Base-by-base conservation (phyloP, 2,797 vertebrate genomes). In the Cygnus olor region DNA sequence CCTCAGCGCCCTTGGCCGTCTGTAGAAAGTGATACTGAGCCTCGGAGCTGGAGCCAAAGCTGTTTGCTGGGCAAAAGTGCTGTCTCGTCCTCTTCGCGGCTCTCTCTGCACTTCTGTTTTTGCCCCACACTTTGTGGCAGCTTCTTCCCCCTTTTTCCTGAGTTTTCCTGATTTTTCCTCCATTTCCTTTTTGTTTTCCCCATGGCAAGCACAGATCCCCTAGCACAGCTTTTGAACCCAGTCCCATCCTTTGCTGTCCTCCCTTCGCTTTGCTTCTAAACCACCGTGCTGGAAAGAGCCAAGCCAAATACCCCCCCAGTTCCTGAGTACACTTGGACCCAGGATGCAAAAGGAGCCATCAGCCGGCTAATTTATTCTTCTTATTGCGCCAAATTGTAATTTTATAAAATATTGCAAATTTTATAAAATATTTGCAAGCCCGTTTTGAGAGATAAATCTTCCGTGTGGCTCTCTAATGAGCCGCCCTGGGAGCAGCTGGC, bases 341-440 rank as follows among this genome's bases (percentile, higher is more conserved):
- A 32, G 60, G 49, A 36, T 60, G 93, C 81, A 83, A 93, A 94
- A 96, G 79, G 86, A 90, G 86, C 89, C 89, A 94, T 90, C 89
- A 93, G 68, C 65, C 68, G 78, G 85, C 80, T 97, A 96, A 94
- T 92, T 96, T 96, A 96, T 95, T 94, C 88, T 88, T 95, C 95
- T 92, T 96, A 80, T 81, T 96, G 86, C 89, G 65, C 80, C 87
- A 97, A 97, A 97, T 96, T 92, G 97, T 93, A 90, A 97, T 97
- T 96, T 96, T 96, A 96, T 97, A 94, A 97, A 97, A 97, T 95
- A 93, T 60, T 85, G 92, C 94, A 97, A 96, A 95, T 95, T 97
- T 95, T 95, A 97, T 97, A 97, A 97, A 97, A 96, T 97, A 94
- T 96, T 96, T 96, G 95, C 88, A 58, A 94, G 94, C 94, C 94